Conservation (phyloP, 2,113 vertebrate species). For the Gorsachius goisagi region DNA sequence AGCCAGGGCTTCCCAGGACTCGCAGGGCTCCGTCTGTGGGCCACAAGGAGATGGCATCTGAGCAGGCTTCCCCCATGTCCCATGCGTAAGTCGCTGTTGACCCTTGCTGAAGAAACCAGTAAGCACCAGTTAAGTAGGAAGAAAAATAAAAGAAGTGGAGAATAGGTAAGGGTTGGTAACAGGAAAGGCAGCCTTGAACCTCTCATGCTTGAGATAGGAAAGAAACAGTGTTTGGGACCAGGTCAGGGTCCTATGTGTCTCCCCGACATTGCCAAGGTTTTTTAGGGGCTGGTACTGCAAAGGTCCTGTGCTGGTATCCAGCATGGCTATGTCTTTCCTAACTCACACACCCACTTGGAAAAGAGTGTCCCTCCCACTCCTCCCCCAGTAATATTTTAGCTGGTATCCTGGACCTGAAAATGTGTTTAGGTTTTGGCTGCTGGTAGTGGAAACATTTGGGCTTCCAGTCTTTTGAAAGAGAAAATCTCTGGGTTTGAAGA, state of each 20-base stretch:
- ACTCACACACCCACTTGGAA: not conserved
- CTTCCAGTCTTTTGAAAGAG: not conserved
- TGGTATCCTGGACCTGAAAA: not conserved
- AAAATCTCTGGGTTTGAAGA: not conserved
- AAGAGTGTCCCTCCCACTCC: not conserved
- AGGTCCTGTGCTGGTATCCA: not conserved
- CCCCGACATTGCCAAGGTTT: not conserved
- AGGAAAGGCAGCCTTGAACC: not conserved
- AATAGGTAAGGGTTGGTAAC: not conserved
- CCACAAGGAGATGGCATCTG: not conserved
- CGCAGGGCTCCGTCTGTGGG: not conserved
- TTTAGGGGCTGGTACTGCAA: not conserved
- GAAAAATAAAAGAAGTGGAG: not conserved
- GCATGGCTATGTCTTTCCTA: not conserved
- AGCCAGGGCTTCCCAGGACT: not conserved
- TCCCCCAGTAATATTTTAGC: not conserved
- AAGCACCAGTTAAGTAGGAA: not conserved
- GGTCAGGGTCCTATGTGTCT: not conserved
- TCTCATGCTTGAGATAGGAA: not conserved
- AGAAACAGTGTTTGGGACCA: not conserved
- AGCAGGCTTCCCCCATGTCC: not conserved
- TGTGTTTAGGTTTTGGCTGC: not conserved
- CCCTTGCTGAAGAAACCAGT: not conserved
- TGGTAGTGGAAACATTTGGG: not conserved
- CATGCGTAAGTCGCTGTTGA: rapidly evolving